These are phyloP conservation scores for Catamblyrhynchus diadema DNA, from an alignment of 2,797 vertebrate genomes.

Conservation along the genomic window DNA sequence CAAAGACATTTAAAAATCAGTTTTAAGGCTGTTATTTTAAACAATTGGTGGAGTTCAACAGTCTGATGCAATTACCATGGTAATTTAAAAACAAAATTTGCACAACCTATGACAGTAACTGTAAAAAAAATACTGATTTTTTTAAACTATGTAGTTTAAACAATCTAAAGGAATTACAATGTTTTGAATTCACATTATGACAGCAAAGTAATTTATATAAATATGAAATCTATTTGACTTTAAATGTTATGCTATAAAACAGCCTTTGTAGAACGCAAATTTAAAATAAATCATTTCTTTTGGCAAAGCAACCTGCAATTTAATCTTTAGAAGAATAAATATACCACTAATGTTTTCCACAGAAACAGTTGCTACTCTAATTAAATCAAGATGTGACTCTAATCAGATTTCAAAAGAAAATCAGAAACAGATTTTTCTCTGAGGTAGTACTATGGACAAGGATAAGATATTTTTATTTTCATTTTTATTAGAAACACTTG, in stretches of 20 bases:
- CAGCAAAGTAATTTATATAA: slow-evolving; percentile 21
- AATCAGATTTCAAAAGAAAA: slow-evolving; percentile 60
- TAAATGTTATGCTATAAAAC: slow-evolving; percentile 31
- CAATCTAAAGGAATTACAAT: neutral
- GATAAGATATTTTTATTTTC: slow-evolving; percentile 18
- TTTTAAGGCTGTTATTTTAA: slow-evolving; percentile 9
- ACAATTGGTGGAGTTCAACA: neutral
- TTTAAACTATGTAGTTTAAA: neutral
- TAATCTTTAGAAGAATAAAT: slow-evolving; percentile 59
- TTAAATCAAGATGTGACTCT: slow-evolving; percentile 61
- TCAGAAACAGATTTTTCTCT: slow-evolving; percentile 53
- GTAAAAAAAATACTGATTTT: neutral
- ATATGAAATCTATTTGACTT: slow-evolving; percentile 29
- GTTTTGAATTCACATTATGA: neutral
- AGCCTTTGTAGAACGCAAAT: slow-evolving; percentile 38
- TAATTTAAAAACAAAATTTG: slow-evolving; percentile 20
- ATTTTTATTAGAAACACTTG: slow-evolving; percentile 45
- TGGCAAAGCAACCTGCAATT: slow-evolving; percentile 48
- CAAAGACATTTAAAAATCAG: neutral
- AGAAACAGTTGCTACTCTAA: slow-evolving; percentile 56
- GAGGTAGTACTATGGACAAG: neutral
- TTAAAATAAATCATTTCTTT: slow-evolving; percentile 50
- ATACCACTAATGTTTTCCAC: slow-evolving; percentile 42
- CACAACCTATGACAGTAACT: neutral
- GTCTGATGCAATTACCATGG: slow-evolving; percentile 6